Evolutionary conservation across 2,113 vertebrate genomes (phyloP).

Genomic region (Speoplatyrhinus poulsoni): DNA sequence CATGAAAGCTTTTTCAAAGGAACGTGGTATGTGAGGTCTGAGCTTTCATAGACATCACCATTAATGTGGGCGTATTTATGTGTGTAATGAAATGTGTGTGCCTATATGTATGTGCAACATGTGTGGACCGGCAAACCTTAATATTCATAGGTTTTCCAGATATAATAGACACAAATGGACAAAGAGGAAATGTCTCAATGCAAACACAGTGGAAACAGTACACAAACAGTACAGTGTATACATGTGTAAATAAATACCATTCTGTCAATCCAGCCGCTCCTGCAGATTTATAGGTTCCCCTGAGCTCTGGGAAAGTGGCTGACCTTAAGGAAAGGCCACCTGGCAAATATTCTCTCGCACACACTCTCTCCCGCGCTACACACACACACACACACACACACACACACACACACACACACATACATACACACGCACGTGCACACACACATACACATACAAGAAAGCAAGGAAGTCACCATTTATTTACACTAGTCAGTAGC

Average conservation of each 20-base stretch:
- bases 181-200: no score
- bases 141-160: no score
- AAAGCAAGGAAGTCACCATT: conserved; percentile 14
- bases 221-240: no score
- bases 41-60: not conserved
- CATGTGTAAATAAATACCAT: not conserved
- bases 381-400: conserved; percentile 8
- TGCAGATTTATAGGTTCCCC: not conserved
- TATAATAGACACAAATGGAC: no score
- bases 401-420: not conserved
- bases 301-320: conserved; percentile 1
- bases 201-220: no score
- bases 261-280: not conserved
- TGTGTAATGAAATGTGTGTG: not conserved
- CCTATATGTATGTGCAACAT: not conserved
- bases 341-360: conserved; percentile 21
- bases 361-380: conserved; percentile 7
- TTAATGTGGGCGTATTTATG: not conserved
- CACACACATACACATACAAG: not conserved
- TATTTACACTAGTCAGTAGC: conserved; percentile 30
- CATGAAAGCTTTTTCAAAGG: no score
- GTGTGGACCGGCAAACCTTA: not conserved
- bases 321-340: conserved; percentile 17
- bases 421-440: conserved; percentile 5
- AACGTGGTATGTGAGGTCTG: not conserved